A percentile compares a stretch with the other conserved stretches of the same genome.
These are phyloP conservation scores for Eupithecia subfuscata DNA, from an alignment of 2,888 invertebrate species.

Conservation along the genomic window DNA sequence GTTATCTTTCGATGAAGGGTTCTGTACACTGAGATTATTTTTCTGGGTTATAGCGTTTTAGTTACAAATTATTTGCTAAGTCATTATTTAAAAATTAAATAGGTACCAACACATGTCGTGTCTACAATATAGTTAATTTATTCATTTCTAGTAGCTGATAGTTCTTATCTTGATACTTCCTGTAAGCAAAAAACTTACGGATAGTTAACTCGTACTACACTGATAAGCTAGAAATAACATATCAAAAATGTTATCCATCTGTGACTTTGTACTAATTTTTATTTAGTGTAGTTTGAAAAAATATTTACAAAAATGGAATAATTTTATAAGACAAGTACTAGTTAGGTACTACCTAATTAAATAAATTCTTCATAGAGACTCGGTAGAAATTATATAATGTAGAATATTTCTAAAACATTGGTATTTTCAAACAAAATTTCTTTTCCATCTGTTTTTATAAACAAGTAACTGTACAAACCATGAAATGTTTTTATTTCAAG, in stretches of 20 bases:
- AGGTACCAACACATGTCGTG: too few relatives aligned
- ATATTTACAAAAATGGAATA: background rate
- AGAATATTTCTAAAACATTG: background rate
- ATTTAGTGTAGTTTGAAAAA: background rate
- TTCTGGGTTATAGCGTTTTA: background rate
- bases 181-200: background rate
- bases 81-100: too few relatives aligned
- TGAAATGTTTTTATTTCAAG: background rate
- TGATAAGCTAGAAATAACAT: background rate
- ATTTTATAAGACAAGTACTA: background rate
- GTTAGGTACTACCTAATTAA: background rate
- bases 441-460: background rate
- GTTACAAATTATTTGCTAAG: background rate
- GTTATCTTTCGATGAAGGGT: conserved; percentile 9
- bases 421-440: background rate
- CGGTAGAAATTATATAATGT: background rate
- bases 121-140: background rate
- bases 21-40: conserved; percentile 19
- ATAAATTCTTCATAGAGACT: background rate
- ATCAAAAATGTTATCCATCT: background rate
- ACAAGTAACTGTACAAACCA: background rate
- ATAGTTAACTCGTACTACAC: background rate
- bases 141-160: background rate
- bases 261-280: background rate
- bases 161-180: background rate